Percentiles rank a stretch among this genome's conserved stretches.
Conservation (phyloP, 2,888 invertebrate genomes). For the Platerodrilus igneus region DNA sequence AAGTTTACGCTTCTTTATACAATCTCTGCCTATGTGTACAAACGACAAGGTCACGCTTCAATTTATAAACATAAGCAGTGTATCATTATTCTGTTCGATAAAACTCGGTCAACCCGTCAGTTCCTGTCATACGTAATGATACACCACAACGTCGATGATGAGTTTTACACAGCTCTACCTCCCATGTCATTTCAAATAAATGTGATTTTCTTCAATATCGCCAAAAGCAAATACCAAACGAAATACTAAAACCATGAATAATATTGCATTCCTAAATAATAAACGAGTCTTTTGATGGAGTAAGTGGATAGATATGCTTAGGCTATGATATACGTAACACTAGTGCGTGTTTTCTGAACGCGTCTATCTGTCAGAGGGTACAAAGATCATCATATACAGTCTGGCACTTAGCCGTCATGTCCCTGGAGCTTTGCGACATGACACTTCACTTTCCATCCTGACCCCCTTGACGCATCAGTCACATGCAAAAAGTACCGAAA, state of each 20-base stretch:
- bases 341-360: slow-evolving; percentile 18
- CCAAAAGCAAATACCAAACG: slow-evolving; percentile 14
- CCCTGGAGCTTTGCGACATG: slow-evolving; percentile 45
- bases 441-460: slow-evolving; percentile 46
- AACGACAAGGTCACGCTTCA: slow-evolving; percentile 20
- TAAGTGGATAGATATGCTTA: too few relatives aligned
- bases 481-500: slow-evolving; percentile 44
- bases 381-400: slow-evolving; percentile 20
- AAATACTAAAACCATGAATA: slow-evolving; percentile 22
- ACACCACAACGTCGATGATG: not conserved
- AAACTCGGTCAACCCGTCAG: slow-evolving; percentile 15
- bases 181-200: slow-evolving; percentile 17
- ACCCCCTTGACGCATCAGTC: slow-evolving; percentile 31
- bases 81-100: slow-evolving; percentile 15
- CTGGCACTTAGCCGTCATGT: slow-evolving; percentile 24
- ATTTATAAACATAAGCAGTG: slow-evolving; percentile 13
- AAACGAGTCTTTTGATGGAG: slow-evolving; percentile 23
- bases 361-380: slow-evolving; percentile 23
- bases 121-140: slow-evolving; percentile 9
- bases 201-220: slow-evolving; percentile 13
- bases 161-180: slow-evolving; percentile 9
- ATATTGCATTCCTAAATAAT: slow-evolving; percentile 25
- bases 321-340: slow-evolving; percentile 13
- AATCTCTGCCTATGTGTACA: slow-evolving; percentile 18
- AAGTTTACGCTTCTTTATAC: slow-evolving; percentile 13